Evolutionary conservation across 2,888 invertebrate genomes (phyloP).

Genomic region (Trilocha varians): DNA sequence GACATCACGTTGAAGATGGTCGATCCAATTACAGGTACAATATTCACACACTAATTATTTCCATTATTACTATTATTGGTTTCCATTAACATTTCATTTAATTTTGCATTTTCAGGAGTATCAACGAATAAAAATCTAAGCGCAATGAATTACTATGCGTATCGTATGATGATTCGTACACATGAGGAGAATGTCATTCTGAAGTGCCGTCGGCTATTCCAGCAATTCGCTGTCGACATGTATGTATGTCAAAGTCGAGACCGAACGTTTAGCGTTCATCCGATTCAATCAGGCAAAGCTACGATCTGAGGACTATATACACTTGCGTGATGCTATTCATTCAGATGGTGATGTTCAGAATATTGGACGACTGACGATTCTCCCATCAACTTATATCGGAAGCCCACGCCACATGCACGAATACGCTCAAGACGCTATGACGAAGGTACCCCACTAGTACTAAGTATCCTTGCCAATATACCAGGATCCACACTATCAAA

Average conservation of each 20-base stretch:
- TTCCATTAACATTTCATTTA: slow-evolving; percentile 17
- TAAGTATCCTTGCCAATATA: not conserved
- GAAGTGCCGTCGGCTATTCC: slow-evolving; percentile 14
- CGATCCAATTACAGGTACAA: slow-evolving; percentile 15
- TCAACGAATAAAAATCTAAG: slow-evolving; percentile 16
- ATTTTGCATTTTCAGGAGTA: slow-evolving; percentile 12
- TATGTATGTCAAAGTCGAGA: not conserved
- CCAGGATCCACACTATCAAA: no score
- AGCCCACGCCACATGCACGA: not conserved
- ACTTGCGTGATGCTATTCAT: not conserved
- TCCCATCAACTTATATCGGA: not conserved
- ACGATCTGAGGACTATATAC: not conserved
- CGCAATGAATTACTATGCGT: no score
- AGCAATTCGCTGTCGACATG: slow-evolving; percentile 3
- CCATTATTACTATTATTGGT: slow-evolving; percentile 11
- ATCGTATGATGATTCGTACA: no score
- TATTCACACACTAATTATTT: slow-evolving; percentile 33
- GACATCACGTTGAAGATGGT: slow-evolving; percentile 13
- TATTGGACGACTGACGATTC: not conserved
- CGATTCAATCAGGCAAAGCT: not conserved
- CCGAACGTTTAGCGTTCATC: not conserved
- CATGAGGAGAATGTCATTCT: slow-evolving; percentile 13
- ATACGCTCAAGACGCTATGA: not conserved
- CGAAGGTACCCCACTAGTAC: not conserved
- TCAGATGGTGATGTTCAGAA: not conserved